Evolutionary conservation across 1,140 invertebrate species (phyloP).

Genomic region (Sinella curviseta): DNA sequence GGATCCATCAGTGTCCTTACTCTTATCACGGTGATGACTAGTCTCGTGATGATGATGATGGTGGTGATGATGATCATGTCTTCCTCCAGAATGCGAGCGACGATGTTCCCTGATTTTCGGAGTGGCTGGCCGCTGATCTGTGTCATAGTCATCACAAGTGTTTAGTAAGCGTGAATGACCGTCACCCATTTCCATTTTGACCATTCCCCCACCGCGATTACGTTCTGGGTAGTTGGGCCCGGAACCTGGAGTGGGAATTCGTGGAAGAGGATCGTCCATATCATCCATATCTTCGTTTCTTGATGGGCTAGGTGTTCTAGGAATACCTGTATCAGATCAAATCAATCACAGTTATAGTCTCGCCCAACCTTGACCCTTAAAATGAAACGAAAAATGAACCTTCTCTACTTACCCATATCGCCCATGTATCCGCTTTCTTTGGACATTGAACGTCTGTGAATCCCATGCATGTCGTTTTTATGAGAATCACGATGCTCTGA

Average conservation of each 20-base stretch:
- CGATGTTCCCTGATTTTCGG: constrained; percentile 36
- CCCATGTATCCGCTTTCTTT: background rate
- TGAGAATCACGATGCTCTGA: background rate
- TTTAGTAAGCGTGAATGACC: background rate
- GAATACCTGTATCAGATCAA: constrained; percentile 11
- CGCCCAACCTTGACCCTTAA: background rate
- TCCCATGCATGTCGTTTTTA: background rate
- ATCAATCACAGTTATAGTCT: background rate
- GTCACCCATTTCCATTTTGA: constrained; percentile 19
- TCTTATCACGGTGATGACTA: background rate
- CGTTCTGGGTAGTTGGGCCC: background rate
- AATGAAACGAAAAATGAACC: background rate
- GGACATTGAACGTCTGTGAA: background rate
- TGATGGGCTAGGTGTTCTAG: constrained; percentile 45
- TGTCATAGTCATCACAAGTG: constrained; percentile 4
- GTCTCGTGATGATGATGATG: constrained; percentile 12
- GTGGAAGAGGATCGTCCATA: constrained; percentile 16
- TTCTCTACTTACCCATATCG: background rate
- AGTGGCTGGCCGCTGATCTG: constrained; percentile 32
- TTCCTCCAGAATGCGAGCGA: background rate
- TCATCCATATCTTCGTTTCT: constrained; percentile 27
- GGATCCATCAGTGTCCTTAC: background rate
- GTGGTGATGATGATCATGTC: constrained; percentile 29
- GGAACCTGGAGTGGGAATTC: constrained; percentile 39
- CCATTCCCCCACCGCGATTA: background rate